Evolutionary conservation across 92 coral and sea anemone species (phyloP).

Genomic region (Desmophyllum pertusum): DNA sequence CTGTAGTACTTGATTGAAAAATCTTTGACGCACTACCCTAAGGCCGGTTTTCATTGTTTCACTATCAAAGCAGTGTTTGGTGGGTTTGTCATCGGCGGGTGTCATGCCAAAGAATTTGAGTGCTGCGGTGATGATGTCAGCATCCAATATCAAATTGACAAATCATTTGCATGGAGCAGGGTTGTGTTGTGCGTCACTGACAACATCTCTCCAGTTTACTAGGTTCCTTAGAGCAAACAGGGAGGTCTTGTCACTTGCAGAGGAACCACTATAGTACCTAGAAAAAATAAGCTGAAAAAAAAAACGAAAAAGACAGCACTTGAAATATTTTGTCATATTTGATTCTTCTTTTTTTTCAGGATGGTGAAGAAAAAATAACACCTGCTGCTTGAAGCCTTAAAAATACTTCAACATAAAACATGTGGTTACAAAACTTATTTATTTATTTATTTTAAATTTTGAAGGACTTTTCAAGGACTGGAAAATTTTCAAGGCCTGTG

Average conservation of each 20-base stretch:
- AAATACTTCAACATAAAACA: no score
- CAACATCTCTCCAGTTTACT: slow-evolving; percentile 54
- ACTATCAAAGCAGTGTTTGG: not conserved
- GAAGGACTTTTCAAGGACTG: no score
- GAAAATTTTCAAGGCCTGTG: no score
- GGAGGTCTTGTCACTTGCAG: slow-evolving; percentile 54
- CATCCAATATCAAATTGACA: slow-evolving; percentile 50
- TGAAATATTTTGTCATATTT: no score
- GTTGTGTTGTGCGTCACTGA: slow-evolving; percentile 35
- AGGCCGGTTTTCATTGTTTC: not conserved
- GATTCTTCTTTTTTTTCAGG: no score
- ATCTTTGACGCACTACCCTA: not conserved
- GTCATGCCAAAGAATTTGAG: slow-evolving; percentile 16
- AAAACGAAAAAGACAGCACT: no score
- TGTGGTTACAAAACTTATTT: no score
- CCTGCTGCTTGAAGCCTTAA: no score
- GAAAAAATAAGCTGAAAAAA: slow-evolving; percentile 53
- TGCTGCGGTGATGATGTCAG: slow-evolving; percentile 39
- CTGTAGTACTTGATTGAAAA: slow-evolving; percentile 4
- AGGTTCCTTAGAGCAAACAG: slow-evolving; percentile 60
- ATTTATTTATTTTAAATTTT: no score
- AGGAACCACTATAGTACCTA: slow-evolving; percentile 50
- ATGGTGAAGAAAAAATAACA: no score
- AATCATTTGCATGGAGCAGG: slow-evolving; percentile 65
- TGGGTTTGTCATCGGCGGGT: slow-evolving; percentile 1